Base-by-base conservation (phyloP, 2,888 invertebrate species). In the Penaeus monodon region DNA sequence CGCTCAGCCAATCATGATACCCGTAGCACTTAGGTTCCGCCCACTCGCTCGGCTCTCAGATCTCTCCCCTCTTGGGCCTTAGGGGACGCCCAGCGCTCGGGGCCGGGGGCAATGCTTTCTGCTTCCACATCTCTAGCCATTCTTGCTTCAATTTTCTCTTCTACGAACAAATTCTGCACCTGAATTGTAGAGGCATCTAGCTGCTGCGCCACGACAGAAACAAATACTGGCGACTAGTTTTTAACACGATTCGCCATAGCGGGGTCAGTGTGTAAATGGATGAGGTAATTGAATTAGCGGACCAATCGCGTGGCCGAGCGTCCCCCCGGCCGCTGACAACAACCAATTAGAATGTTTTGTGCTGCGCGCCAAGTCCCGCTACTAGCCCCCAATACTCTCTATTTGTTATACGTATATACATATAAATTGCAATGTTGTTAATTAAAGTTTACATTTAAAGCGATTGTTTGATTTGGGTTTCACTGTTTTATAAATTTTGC, bases 231-330 rank as follows among this genome's bases (percentile, higher is more conserved):
- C 38, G 38, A 44, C 38, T 44, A 6, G 38, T 44, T 44, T 44
- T 44, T 44, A 44, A 44, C 38, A 24, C 64, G 29, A 66, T 77
- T 64, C 77, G 38, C 44, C 22, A 77, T 84, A 84, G 66, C 84
- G 88, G 77, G 88, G 88, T 84, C 85, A 88, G 84, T 57, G 33
- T 74, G 84, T 88, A 88, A 88, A 88, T 88, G 88, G 88, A 88
- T 88, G 88, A 88, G 64, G 88, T 88, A 88, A 88, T 88, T 85
- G 88, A 88, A 88, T 88, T 88, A 85, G 88, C 88, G 81, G 88
- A 85, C 88, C 88, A 88, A 88, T 85, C 84, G 88, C 81, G 88
- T 88, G 88, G 88, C 85, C 88, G 88, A 80, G 84, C 85, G 81
- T 86, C 74, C 78, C 86, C 82, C 82, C 68, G 83, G 74, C 77